Evolutionary conservation across 2,888 invertebrate species (phyloP), one percentile per base, ranked within the genome.

Genomic region (Trichacis sp.): DNA sequence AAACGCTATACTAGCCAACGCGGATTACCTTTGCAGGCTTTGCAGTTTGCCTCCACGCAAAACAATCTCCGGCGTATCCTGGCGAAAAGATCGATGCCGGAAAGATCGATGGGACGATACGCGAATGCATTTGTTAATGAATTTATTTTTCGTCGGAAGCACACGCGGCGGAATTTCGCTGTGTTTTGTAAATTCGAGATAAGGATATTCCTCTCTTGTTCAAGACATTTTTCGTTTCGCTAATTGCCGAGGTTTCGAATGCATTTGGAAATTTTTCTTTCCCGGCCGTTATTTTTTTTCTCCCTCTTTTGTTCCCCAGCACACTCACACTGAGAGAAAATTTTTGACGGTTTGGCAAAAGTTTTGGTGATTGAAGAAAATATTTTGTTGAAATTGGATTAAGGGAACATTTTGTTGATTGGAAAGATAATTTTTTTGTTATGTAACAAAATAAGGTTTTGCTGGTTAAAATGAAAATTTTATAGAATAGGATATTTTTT

Each of bases 41-140:
- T n/a, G n/a, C n/a, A 69, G 61, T 56, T 53, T 62, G 56, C 62
- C 58, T 64, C 57, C 64, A 63, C 59, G 62, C 55, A 17, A 6
- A 42, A 42, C 42, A 33, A 33, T 33, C 33, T 33, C 33, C 33
- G n/a, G 63, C 63, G 59, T 60, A 59, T 53, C 51, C 68, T n/a
- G 33, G 55, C 47, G 33, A 42, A 36, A 58, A 58, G 64, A 64
- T 64, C 62, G 67, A 68, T 68, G 60, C 60, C 49, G 63, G 67
- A 67, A 67, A 63, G 67, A 68, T 64, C 48, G 50, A 55, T 60
- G 57, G 45, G 62, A 17, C 55, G 48, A 51, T 62, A 46, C 56
- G 54, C 42, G 38, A 8, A 30, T 6, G 24, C 24, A 20, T 20
- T 49, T 38, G 42, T 9, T 49, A 54, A 38, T 60, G 59, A 60